Percentiles rank a stretch among this genome's conserved stretches.
Evolutionary conservation across 2,888 invertebrate species (phyloP).

Genomic region (Drosophila rellima): DNA sequence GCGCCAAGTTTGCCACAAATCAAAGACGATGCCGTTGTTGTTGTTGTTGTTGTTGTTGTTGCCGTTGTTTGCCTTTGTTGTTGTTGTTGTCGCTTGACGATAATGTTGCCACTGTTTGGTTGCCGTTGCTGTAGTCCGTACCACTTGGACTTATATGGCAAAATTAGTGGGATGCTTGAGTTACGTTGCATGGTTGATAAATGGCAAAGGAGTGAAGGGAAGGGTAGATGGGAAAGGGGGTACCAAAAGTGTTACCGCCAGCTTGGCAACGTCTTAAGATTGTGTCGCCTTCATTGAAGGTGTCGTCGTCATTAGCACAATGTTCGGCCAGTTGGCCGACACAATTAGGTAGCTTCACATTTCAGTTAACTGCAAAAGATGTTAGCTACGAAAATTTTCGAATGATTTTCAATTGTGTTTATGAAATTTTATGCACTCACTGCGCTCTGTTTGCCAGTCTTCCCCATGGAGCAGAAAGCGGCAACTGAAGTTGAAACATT

Average conservation of each 20-base stretch:
- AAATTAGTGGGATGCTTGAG: conserved; percentile 79
- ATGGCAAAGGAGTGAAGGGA: neutral
- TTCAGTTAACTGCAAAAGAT: conserved; percentile 45
- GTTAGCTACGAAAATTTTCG: conserved; percentile 34
- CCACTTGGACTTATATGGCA: conserved; percentile 74
- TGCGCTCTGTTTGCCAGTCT: neutral
- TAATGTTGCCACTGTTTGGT: conserved; percentile 12
- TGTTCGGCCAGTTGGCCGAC: conserved; percentile 36
- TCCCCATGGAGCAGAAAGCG: neutral
- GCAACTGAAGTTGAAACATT: conserved; percentile 47
- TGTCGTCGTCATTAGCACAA: conserved; percentile 77
- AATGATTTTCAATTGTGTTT: conserved; percentile 46
- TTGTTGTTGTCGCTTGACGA: conserved; percentile 12
- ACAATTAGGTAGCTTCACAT: conserved; percentile 46
- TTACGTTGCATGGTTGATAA: conserved; percentile 28
- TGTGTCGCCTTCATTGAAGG: conserved; percentile 44
- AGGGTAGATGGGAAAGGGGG: too few relatives aligned
- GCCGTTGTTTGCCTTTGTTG: conserved; percentile 19
- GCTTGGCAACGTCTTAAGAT: conserved; percentile 2
- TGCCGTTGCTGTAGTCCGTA: conserved; percentile 38
- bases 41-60: conserved; percentile 6
- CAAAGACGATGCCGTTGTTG: conserved; percentile 35
- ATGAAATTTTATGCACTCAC: conserved; percentile 65
- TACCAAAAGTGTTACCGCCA: conserved; percentile 35
- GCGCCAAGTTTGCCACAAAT: conserved; percentile 74